Evolutionary conservation across 2,888 invertebrate species (phyloP).

Genomic region (Dascillus cervinus): DNA sequence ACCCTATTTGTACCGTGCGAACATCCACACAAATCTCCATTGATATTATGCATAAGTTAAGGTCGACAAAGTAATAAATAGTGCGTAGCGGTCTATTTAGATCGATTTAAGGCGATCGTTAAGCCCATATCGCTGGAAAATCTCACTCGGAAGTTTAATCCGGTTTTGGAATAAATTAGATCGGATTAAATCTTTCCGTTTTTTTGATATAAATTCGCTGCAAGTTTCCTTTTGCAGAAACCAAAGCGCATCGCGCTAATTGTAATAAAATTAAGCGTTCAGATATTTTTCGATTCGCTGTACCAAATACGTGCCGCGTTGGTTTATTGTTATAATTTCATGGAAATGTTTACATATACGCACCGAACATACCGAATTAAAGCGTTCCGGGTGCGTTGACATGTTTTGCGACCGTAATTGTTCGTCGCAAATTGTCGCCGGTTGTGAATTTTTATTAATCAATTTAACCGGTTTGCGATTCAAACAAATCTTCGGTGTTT

Average conservation of each 20-base stretch:
- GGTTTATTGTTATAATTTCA: slow-evolving; percentile 20
- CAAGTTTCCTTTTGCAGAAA: no score
- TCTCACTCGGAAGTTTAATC: slow-evolving; percentile 36
- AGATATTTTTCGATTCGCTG: no score
- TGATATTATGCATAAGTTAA: no score
- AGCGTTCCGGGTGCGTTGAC: slow-evolving; percentile 27
- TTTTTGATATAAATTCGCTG: no score
- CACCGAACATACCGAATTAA: slow-evolving; percentile 26
- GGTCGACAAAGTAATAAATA: no score
- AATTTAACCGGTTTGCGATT: no score
- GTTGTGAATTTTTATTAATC: slow-evolving; percentile 15
- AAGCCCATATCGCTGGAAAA: slow-evolving; percentile 31
- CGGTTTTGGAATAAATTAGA: slow-evolving; percentile 35
- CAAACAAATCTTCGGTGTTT: no score
- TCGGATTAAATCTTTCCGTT: slow-evolving; percentile 30
- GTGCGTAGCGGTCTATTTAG: slow-evolving; percentile 27
- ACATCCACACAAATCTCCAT: no score
- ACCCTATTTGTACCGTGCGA: no score
- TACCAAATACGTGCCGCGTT: background rate
- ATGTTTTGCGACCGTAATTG: slow-evolving; percentile 19
- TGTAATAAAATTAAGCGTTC: no score
- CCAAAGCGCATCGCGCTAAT: slow-evolving; percentile 1
- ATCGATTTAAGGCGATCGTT: slow-evolving; percentile 38
- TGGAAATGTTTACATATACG: slow-evolving; percentile 27
- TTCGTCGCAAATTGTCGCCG: slow-evolving; percentile 13